Evolutionary conservation across 2,888 invertebrate genomes (phyloP).

Genomic region (Neocrepidodera transversa): DNA sequence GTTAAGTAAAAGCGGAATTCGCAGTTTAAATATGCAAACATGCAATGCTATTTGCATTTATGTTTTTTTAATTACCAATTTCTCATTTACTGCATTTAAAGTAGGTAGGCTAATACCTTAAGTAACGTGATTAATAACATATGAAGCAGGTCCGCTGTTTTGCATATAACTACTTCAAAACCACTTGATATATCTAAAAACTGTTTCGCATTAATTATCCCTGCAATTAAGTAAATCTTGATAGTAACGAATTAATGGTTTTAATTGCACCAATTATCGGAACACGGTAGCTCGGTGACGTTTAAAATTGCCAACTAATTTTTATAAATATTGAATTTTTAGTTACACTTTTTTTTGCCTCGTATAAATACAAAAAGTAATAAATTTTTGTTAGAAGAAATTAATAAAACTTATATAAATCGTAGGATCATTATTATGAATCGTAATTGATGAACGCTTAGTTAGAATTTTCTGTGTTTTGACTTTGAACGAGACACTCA

Average conservation of each 20-base stretch:
- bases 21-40: constrained; percentile 15
- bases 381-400: no score
- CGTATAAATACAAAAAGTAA: no score
- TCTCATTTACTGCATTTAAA: constrained; percentile 18
- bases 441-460: constrained; percentile 1
- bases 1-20: constrained; percentile 11
- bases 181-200: constrained; percentile 10
- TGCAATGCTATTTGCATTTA: constrained; percentile 17
- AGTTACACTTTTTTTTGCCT: no score
- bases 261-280: constrained; percentile 10
- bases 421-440: no score
- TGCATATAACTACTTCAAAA: constrained; percentile 13
- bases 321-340: no score
- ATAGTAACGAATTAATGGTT: constrained; percentile 3
- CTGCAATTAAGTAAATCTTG: constrained; percentile 7
- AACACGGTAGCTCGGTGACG: not conserved
- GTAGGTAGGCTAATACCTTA: constrained; percentile 14
- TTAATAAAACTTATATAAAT: no score
- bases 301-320: no score
- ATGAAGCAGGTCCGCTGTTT: constrained; percentile 7
- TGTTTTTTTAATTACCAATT: constrained; percentile 16
- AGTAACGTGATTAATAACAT: constrained; percentile 12
- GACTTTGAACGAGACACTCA: constrained; percentile 45
- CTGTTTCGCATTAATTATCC: constrained; percentile 5
- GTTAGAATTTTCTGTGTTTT: constrained; percentile 46